phyloP scores from a whole-genome alignment of 2,797 vertebrate genomes.

The Brotula barbata region DNA sequence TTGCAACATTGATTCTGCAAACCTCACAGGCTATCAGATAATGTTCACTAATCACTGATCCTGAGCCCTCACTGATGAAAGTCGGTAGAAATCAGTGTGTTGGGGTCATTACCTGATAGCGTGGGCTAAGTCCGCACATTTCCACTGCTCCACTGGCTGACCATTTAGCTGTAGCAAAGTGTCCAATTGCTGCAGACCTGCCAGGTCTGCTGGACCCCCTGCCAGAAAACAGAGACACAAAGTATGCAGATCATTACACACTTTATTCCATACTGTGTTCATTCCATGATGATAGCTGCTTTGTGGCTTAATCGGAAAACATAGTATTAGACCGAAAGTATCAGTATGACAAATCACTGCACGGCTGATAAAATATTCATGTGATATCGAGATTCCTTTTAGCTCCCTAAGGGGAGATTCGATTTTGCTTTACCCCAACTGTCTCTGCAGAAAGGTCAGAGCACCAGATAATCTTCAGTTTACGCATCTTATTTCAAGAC shows the following conservation, averaged over 20 bases:
- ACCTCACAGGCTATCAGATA: not conserved
- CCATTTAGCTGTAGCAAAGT: conserved; percentile 91
- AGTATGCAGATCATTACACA: conserved; percentile 16
- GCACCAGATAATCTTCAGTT: conserved; percentile 4
- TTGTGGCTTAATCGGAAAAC: not conserved
- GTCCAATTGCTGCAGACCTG: conserved; percentile 90
- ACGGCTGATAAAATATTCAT: not conserved
- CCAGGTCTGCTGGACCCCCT: conserved; percentile 93
- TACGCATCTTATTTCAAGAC: conserved; percentile 20
- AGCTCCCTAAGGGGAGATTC: not conserved
- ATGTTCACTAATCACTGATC: conserved; percentile 1
- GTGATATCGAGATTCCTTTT: not conserved
- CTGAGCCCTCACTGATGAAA: not conserved
- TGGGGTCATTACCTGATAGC: conserved; percentile 85
- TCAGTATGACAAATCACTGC: conserved; percentile 3
- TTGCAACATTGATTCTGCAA: not conserved
- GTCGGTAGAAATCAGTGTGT: not conserved
- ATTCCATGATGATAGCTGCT: not conserved
- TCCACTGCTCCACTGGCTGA: conserved; percentile 93
- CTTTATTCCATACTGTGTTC: not conserved
- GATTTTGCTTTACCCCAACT: not conserved
- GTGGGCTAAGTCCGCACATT: conserved; percentile 92
- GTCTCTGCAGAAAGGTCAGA: conserved; percentile 7
- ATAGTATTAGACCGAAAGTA: not conserved
- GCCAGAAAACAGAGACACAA: conserved; percentile 24